Evolutionary conservation across 2,113 vertebrate genomes (phyloP), one percentile per base, ranked within the genome.

Genomic region (Chlamydotis undulata): DNA sequence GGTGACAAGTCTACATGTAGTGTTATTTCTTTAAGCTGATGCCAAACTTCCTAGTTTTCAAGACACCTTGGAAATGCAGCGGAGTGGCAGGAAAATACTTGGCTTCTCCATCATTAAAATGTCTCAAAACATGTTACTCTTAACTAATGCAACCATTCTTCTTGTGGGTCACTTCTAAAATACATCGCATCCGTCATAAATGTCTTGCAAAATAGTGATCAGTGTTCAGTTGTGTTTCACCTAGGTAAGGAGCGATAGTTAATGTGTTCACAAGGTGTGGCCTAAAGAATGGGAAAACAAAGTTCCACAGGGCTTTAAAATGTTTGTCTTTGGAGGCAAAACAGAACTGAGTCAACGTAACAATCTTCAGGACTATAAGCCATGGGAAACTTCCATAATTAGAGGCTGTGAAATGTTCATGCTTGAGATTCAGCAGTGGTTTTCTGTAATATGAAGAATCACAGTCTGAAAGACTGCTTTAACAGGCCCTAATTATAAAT

Each of bases 381-480:
- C 43, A 55, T 59, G 87, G 89, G 96, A 90, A 78, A 22, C 89
- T 92, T 96, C 95, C 92, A 67, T 93, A 64, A 83, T 84, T 52
- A 84, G 96, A 91, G 93, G 85, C 69, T 90, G 73, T 49, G 92
- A 92, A 95, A 82, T 2, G 43, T 55, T 86, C 80, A 41, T 85
- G 89, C 49, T 81, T 31, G 84, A 81, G 93, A 70, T 73, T 71
- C 89, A 53, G 91, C 89, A 37, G 25, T 33, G 83, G 55, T 23
- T 83, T 63, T 50, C 50, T 70, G 57, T 23, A 19, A 25, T 7
- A 19, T 8, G 56, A 68, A 7, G 77, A 52, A 7, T 3, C 22
- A 5, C 25, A 17, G 50, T 57, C 75, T n/a, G 29, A 4, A 19
- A 31, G 60, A 70, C 87, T 89, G 64, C 52, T 63, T 7, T n/a